These are phyloP conservation scores for Grammomys dolichurus DNA, from an alignment of 2,113 vertebrate species.

Conservation along the genomic window DNA sequence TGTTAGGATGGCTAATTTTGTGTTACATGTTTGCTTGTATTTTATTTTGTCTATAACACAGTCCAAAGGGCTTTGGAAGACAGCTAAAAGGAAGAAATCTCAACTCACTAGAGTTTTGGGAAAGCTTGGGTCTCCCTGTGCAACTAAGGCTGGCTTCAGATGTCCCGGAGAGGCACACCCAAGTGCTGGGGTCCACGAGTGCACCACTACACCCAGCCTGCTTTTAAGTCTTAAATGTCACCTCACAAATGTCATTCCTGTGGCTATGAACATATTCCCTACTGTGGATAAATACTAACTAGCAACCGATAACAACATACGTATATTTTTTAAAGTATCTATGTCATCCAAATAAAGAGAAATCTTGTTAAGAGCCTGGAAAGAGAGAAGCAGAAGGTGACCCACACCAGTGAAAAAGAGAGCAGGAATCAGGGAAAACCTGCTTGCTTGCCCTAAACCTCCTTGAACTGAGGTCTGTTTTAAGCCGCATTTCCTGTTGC, in stretches of 20 bases:
- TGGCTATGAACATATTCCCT: neutral
- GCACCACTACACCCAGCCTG: neutral
- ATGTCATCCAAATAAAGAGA: neutral
- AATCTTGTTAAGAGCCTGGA: neutral
- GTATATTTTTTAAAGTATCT: constrained; percentile 19
- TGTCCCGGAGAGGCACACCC: neutral
- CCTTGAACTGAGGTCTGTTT: neutral
- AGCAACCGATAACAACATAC: neutral
- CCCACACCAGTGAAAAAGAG: neutral
- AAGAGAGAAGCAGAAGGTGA: neutral
- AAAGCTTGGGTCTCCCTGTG: no score
- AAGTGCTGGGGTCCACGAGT: neutral
- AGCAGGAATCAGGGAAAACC: neutral
- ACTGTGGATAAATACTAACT: constrained; percentile 34
- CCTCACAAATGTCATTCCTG: neutral
- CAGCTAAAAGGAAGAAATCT: neutral
- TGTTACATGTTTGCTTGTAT: neutral
- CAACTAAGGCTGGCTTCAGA: neutral
- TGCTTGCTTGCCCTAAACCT: neutral
- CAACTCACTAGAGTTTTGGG: neutral
- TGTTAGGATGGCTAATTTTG: neutral
- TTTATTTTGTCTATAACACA: neutral
- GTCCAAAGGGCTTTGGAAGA: constrained; percentile 11
- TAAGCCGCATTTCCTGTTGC: constrained; percentile 62
- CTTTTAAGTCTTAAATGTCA: neutral